Conservation (phyloP, 2,113 vertebrate species). For the Macroglossus sobrinus region DNA sequence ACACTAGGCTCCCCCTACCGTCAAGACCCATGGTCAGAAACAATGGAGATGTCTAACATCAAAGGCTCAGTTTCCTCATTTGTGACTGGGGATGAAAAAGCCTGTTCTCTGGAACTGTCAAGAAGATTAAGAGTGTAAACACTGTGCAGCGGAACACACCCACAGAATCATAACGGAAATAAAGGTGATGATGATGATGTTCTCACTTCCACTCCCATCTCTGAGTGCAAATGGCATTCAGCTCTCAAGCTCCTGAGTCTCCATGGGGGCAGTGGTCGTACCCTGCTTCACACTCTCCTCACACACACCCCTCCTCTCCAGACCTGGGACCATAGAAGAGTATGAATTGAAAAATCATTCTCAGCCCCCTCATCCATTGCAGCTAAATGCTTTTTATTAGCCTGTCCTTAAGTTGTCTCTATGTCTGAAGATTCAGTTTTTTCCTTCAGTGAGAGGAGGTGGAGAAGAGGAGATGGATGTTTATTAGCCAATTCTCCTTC, state of each 20-base stretch:
- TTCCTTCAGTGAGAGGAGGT: neutral
- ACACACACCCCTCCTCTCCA: neutral
- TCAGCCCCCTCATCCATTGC: neutral
- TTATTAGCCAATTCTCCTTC: neutral
- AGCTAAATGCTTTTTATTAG: neutral
- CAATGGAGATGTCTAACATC: neutral
- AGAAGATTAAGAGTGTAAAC: neutral
- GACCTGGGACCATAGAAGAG: no score
- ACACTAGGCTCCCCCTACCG: neutral
- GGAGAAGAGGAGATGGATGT: neutral
- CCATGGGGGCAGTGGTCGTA: neutral
- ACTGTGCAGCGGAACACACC: neutral
- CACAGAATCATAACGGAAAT: neutral
- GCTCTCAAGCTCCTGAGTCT: neutral
- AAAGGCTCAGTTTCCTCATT: no score
- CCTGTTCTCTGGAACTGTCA: neutral
- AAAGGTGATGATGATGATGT: neutral
- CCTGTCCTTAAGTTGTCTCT: neutral
- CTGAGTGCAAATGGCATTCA: neutral
- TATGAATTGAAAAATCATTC: neutral
- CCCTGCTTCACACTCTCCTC: neutral
- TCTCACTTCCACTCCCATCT: rapidly evolving
- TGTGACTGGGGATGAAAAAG: neutral
- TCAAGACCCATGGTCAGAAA: neutral
- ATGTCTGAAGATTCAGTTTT: neutral